These are phyloP conservation scores for Tetrax tetrax DNA, from an alignment of 2,113 vertebrate genomes.

Conservation along the genomic window DNA sequence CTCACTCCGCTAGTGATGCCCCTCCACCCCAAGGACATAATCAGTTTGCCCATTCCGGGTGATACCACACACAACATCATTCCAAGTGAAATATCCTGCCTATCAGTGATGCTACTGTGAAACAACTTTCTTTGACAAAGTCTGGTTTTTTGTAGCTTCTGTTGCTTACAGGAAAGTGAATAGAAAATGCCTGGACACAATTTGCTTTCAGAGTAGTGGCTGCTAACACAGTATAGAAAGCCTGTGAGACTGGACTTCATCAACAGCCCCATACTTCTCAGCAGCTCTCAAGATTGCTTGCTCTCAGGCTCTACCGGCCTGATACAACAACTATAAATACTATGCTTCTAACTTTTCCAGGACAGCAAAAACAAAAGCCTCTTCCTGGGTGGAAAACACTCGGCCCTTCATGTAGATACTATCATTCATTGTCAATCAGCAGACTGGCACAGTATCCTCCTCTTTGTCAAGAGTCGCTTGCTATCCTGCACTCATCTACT, in stretches of 20 bases:
- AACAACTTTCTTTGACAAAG: background rate
- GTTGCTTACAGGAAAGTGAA: background rate
- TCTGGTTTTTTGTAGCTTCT: background rate
- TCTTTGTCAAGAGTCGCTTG: background rate
- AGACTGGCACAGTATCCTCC: background rate
- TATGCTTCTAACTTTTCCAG: background rate
- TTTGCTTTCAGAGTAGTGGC: background rate
- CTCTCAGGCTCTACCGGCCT: background rate
- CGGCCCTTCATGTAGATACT: background rate
- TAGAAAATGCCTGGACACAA: background rate
- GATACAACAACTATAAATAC: background rate
- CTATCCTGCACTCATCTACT: background rate
- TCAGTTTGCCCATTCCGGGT: background rate
- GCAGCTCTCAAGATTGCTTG: background rate
- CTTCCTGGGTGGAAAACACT: conserved; percentile 4
- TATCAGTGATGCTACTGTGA: background rate
- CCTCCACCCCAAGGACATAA: background rate
- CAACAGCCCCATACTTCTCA: background rate
- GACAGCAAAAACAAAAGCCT: background rate
- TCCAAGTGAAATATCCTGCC: background rate
- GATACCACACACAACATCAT: background rate
- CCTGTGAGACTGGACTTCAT: background rate
- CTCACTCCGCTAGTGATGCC: background rate
- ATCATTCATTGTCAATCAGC: background rate
- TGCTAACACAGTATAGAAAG: background rate